Evolutionary conservation across 2,797 vertebrate genomes (phyloP), one percentile per base, ranked within the genome.

Genomic region (Gymnodraco acuticeps): DNA sequence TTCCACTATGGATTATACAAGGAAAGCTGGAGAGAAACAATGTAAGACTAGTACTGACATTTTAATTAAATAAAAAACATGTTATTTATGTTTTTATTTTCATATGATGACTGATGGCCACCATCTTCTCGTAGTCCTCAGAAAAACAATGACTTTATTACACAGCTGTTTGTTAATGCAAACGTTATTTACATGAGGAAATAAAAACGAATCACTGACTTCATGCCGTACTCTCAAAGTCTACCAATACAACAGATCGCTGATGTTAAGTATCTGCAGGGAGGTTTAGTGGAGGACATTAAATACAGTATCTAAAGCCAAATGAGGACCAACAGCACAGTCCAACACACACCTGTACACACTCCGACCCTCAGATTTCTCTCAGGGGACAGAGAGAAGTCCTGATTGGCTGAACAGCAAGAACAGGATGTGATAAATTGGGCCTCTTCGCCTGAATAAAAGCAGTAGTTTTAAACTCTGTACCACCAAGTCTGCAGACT

Each of bases 101-200:
- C 38, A 54, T 75, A 84, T 19, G 87, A 93, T 63, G 79, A 84
- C 56, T 84, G 70, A 70, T 72, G 47, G 60, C 46, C 52, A 19
- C 46, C 48, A 19, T 77, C 66, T 4, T 56, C 20, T 6, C 27
- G 27, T 73, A 56, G 15, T 64, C 66, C 12, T 27, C 42, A 14
- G 19, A 2, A 73, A 78, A 90, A 90, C 33, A 61, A 81, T 81
- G 61, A 53, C n/a, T 51, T 62, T 64, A 80, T 81, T 85, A 81
- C 93, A 92, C 83, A 87, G 72, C 72, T 12, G 54, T 68, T 89
- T 81, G 92, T 85, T 96, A 96, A 96, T 93, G 95, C 94, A 96
- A 97, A 97, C 94, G 96, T 97, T 98, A 99, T 99, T 99, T 97
- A 98, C 95, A 98, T 94, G 81, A 96, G 93, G 62, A 85, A 86